Conservation (phyloP, 2,797 vertebrate species). For the Malurus splendens region DNA sequence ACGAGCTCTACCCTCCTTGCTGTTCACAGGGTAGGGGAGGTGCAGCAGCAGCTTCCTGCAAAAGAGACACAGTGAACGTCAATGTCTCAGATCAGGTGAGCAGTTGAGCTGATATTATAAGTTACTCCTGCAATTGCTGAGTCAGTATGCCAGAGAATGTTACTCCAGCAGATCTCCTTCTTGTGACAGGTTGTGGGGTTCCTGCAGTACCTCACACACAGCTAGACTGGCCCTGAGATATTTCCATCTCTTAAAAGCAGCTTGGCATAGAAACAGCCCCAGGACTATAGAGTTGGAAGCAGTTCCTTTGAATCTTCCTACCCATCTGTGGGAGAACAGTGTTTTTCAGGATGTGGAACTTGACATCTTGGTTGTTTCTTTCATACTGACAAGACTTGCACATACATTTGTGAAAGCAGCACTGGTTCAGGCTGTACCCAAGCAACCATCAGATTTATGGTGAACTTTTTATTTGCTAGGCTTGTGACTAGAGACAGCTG, state of each 20-base stretch:
- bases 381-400: background rate
- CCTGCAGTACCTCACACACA: background rate
- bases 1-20: conserved; percentile 75
- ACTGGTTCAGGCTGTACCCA: conserved; percentile 2
- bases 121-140: background rate
- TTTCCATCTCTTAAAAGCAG: background rate
- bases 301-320: background rate
- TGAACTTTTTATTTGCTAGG: conserved; percentile 17
- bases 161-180: background rate
- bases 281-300: background rate
- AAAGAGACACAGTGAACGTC: background rate
- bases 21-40: conserved; percentile 82
- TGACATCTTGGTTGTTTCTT: background rate
- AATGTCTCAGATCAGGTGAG: background rate
- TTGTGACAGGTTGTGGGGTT: background rate
- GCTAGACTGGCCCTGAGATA: background rate
- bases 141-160: background rate
- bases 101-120: background rate
- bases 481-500: conserved; percentile 21
- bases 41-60: conserved; percentile 88
- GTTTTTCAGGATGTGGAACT: background rate
- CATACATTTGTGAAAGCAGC: background rate
- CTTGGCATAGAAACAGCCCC: background rate
- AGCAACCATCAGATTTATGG: background rate
- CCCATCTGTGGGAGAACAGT: background rate